Percentiles rank a stretch among this genome's conserved stretches.
phyloP scores from a whole-genome alignment of 2,113 vertebrate species.

The Neodon shergylaensis region DNA sequence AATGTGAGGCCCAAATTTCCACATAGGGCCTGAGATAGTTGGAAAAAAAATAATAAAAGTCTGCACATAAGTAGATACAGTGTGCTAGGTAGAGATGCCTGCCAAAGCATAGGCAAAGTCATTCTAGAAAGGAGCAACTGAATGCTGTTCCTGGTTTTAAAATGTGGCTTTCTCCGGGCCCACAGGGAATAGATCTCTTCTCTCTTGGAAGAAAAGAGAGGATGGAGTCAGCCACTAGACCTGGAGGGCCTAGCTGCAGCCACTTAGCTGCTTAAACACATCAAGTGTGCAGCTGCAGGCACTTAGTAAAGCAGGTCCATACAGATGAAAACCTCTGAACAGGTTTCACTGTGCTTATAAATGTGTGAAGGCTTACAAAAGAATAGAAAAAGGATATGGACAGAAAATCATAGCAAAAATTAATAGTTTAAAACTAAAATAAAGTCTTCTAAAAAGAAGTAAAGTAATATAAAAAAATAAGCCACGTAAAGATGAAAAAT shows the following conservation, averaged over 20 bases:
- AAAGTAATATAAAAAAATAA: neutral
- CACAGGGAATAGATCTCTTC: too few species aligned
- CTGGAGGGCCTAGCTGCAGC: neutral
- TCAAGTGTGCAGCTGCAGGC: neutral
- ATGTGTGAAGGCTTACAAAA: neutral
- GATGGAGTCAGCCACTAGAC: rapidly evolving
- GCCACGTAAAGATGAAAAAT: neutral
- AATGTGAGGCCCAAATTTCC: too few species aligned
- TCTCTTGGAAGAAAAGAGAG: neutral
- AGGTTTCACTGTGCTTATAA: neutral
- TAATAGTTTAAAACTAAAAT: neutral
- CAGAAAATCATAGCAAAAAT: neutral
- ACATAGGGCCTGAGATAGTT: too few species aligned
- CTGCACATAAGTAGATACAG: too few species aligned
- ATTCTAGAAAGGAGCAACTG: too few species aligned
- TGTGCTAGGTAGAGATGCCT: too few species aligned
- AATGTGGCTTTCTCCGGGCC: neutral
- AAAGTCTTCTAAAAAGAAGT: neutral
- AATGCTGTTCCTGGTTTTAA: too few species aligned
- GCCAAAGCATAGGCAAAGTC: too few species aligned
- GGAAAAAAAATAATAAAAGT: too few species aligned
- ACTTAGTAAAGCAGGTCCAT: neutral
- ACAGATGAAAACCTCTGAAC: neutral
- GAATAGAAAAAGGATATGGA: neutral
- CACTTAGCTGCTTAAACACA: neutral